These are phyloP conservation scores for Lepas anatifera DNA, from an alignment of 2,888 invertebrate genomes.

Conservation along the genomic window DNA sequence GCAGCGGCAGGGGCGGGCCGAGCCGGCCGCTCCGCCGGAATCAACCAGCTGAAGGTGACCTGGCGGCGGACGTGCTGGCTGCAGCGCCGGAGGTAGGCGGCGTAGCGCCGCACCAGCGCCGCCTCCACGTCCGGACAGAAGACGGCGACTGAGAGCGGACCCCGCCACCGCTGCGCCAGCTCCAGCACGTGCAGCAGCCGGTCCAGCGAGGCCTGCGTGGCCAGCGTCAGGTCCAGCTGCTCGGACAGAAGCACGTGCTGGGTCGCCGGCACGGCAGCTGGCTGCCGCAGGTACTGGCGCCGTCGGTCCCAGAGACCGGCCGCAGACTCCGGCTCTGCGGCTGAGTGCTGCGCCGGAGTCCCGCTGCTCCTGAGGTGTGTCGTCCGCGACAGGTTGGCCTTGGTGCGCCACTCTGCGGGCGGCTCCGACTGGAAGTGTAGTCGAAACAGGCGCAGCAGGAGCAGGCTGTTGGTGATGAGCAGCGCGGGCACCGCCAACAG, in stretches of 20 bases:
- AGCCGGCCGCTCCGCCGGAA: conserved; percentile 48
- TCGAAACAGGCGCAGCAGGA: conserved; percentile 43
- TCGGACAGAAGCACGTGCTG: conserved; percentile 36
- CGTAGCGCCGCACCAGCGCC: conserved; percentile 54
- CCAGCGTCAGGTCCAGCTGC: conserved; percentile 54
- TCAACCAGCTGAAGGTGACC: conserved; percentile 60
- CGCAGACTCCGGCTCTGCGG: not conserved
- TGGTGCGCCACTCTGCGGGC: too few species aligned
- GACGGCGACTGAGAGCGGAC: conserved; percentile 65
- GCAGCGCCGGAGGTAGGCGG: conserved; percentile 61
- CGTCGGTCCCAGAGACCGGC: not conserved
- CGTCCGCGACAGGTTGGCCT: too few species aligned
- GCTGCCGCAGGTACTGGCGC: not conserved
- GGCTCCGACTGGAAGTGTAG: too few species aligned
- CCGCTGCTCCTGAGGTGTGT: too few species aligned
- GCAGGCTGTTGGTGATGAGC: conserved; percentile 49
- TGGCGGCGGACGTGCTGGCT: conserved; percentile 56
- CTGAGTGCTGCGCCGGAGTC: not conserved
- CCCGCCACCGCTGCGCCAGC: conserved; percentile 16
- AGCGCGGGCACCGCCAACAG: conserved; percentile 50
- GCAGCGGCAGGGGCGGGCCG: conserved; percentile 13
- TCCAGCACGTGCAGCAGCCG: conserved; percentile 61
- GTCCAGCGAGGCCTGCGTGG: conserved; percentile 76
- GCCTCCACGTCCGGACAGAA: conserved; percentile 55
- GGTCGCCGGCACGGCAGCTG: not conserved